A percentile compares a stretch with the other conserved stretches of the same genome.
Conservation (phyloP, 2,888 invertebrate species). For the Drosophila prostipennis region DNA sequence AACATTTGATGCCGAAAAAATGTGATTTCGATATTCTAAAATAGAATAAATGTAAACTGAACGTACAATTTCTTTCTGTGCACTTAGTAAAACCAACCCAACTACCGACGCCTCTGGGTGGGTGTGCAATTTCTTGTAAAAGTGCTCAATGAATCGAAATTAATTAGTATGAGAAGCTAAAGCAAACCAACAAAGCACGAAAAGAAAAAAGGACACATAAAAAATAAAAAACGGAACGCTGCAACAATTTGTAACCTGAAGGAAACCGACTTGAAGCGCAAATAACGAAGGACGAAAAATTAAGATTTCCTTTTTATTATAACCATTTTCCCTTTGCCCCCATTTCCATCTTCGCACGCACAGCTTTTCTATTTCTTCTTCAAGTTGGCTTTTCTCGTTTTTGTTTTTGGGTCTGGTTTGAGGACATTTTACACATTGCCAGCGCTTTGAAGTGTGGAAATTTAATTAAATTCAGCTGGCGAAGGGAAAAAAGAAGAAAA, state of each 20-base stretch:
- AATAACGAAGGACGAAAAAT: slow-evolving; percentile 66
- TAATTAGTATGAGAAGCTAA: slow-evolving; percentile 75
- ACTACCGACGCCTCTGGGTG: slow-evolving; percentile 41
- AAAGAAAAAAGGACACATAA: slow-evolving; percentile 13
- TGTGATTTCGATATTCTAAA: too few species aligned
- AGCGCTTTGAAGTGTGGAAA: slow-evolving; percentile 76
- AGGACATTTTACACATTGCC: slow-evolving; percentile 72
- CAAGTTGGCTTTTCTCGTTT: slow-evolving; percentile 55
- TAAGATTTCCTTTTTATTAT: slow-evolving; percentile 71
- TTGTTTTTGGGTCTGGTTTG: slow-evolving; percentile 40
- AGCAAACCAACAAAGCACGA: slow-evolving; percentile 57
- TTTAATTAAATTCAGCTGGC: slow-evolving; percentile 77
- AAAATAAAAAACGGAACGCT: slow-evolving; percentile 38
- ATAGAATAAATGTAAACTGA: too few species aligned
- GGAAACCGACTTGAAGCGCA: slow-evolving; percentile 67
- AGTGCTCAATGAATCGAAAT: slow-evolving; percentile 81
- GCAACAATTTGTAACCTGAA: slow-evolving; percentile 73
- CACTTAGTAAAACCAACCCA: neutral
- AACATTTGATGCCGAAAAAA: too few species aligned
- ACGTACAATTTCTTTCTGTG: neutral
- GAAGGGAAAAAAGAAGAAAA: slow-evolving; percentile 47
- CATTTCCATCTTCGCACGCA: slow-evolving; percentile 11
- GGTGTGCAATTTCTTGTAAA: slow-evolving; percentile 76
- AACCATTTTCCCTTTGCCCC: slow-evolving; percentile 45
- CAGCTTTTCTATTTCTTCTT: slow-evolving; percentile 26